phyloP scores from a whole-genome alignment of 2,797 vertebrate species.

The Synanceia verrucosa region DNA sequence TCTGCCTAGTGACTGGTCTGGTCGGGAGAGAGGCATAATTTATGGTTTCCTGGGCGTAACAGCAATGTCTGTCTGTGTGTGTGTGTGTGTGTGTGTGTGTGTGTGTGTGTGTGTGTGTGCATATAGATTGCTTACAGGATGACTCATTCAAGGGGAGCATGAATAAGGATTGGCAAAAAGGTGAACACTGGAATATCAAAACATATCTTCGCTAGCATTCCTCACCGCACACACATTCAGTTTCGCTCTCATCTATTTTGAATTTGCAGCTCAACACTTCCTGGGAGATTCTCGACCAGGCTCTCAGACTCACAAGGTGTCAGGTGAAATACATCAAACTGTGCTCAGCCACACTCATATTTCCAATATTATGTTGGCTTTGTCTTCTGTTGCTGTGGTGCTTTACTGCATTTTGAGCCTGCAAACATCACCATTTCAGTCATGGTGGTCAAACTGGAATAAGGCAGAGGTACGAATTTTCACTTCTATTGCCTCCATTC shows the following conservation, averaged over 20 bases:
- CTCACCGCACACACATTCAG: conserved; percentile 10
- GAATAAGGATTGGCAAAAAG: conserved; percentile 34
- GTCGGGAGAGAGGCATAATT: conserved; percentile 65
- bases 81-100: not conserved
- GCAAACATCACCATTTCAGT: not conserved
- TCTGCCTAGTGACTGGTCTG: conserved; percentile 73
- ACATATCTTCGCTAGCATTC: not conserved
- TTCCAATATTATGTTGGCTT: conserved; percentile 28
- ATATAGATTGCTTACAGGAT: conserved; percentile 45
- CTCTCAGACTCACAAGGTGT: conserved; percentile 32
- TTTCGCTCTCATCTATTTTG: conserved; percentile 28
- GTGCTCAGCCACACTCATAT: conserved; percentile 23
- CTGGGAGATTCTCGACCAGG: conserved; percentile 23
- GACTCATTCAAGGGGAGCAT: conserved; percentile 45
- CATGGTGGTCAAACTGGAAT: not conserved
- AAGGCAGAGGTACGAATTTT: not conserved
- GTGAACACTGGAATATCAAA: conserved; percentile 28
- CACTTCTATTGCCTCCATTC: too few relatives aligned
- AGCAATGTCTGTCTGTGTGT: conserved; percentile 9
- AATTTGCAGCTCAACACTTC: conserved; percentile 40
- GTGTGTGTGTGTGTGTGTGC: not conserved
- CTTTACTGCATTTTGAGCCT: conserved; percentile 7
- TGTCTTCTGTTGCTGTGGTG: conserved; percentile 18
- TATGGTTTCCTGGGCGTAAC: conserved; percentile 71
- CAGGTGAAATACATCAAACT: conserved; percentile 35